Conservation (phyloP, 2,113 vertebrate species). For the Amphiprion ocellaris region DNA sequence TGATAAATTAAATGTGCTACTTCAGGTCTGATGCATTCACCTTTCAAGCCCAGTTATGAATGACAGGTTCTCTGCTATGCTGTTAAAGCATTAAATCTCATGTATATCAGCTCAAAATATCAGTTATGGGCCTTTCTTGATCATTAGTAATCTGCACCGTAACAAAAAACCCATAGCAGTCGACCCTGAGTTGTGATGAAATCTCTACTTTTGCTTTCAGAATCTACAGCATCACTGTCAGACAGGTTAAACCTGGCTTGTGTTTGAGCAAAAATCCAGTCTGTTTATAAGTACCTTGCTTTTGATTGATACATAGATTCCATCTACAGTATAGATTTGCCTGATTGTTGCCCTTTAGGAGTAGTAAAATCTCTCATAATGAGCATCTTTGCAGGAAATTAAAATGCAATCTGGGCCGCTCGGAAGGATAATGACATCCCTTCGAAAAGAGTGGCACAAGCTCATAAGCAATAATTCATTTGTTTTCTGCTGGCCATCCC, state of each 20-base stretch:
- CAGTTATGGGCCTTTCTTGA: too few relatives aligned
- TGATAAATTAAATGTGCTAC: too few relatives aligned
- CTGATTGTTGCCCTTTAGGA: constrained; percentile 5
- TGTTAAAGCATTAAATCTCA: too few relatives aligned
- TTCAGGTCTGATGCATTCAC: too few relatives aligned
- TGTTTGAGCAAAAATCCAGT: background rate
- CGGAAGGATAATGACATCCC: constrained; percentile 38
- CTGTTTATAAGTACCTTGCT: background rate
- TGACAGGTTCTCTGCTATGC: too few relatives aligned
- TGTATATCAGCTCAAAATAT: too few relatives aligned
- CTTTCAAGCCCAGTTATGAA: too few relatives aligned
- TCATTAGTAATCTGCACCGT: too few relatives aligned
- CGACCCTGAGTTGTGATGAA: too few relatives aligned
- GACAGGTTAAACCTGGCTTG: background rate
- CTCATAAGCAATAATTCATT: constrained; percentile 48
- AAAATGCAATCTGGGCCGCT: constrained; percentile 16
- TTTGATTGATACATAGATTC: background rate
- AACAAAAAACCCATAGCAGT: too few relatives aligned
- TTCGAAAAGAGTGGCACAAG: background rate
- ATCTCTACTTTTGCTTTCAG: too few relatives aligned
- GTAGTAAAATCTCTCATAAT: constrained; percentile 24
- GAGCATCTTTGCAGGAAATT: constrained; percentile 21
- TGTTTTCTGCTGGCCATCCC: constrained; percentile 21
- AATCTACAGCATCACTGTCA: too few relatives aligned
- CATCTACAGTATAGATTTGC: constrained; percentile 9